Evolutionary conservation across 2,113 vertebrate species (phyloP).

Genomic region (Prietella phreatophila): DNA sequence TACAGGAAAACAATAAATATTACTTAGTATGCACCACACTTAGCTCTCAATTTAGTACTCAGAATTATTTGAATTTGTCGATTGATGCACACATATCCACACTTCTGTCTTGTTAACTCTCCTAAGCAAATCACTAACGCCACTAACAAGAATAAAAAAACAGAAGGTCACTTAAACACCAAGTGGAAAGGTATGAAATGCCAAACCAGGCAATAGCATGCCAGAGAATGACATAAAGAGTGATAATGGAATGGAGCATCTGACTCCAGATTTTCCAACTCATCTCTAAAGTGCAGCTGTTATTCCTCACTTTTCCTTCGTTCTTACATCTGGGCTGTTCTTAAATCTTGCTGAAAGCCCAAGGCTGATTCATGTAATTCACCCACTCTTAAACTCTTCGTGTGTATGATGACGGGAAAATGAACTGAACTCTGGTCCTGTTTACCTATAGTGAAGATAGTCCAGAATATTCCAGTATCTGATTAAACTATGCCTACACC

Average conservation of each 20-base stretch:
- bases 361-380: background rate
- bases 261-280: slow-evolving; percentile 16
- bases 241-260: slow-evolving; percentile 18
- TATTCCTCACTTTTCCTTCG: slow-evolving; percentile 3
- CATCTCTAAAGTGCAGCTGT: slow-evolving; percentile 23
- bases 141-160: background rate
- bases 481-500: background rate
- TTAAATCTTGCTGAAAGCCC: background rate
- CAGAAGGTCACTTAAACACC: background rate
- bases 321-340: slow-evolving; percentile 15
- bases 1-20: background rate
- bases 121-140: background rate
- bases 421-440: background rate
- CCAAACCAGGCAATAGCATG: background rate
- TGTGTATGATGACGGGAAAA: background rate
- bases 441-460: background rate
- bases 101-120: background rate
- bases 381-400: background rate
- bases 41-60: background rate
- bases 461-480: background rate
- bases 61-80: background rate
- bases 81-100: background rate
- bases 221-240: slow-evolving; percentile 1
- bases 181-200: slow-evolving; percentile 3
- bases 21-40: background rate